Conservation (phyloP, 2,888 invertebrate genomes). For the Luperina testacea region DNA sequence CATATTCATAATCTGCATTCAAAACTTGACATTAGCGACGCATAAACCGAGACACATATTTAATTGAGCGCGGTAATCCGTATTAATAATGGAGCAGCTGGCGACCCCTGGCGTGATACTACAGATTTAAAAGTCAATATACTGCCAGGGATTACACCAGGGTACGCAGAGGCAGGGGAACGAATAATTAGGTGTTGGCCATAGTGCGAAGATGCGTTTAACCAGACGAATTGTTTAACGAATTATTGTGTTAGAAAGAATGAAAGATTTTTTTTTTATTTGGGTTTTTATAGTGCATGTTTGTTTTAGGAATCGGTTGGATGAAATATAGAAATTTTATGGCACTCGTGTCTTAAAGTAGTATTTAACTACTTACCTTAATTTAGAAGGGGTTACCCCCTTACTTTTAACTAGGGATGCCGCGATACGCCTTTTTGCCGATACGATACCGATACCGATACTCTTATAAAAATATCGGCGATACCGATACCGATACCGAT, state of each 20-base stretch:
- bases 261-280: too few relatives aligned
- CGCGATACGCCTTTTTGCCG: too few relatives aligned
- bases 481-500: too few relatives aligned
- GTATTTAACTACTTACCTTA: too few relatives aligned
- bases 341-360: too few relatives aligned
- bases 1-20: slow-evolving; percentile 44
- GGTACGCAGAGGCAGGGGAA: slow-evolving; percentile 53
- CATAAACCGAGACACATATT: slow-evolving; percentile 64
- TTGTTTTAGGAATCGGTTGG: not conserved
- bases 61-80: slow-evolving; percentile 76
- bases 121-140: slow-evolving; percentile 79
- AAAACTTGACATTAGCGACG: slow-evolving; percentile 59
- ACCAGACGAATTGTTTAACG: slow-evolving; percentile 23
- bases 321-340: too few relatives aligned
- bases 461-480: too few relatives aligned
- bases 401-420: too few relatives aligned
- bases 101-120: slow-evolving; percentile 66
- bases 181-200: slow-evolving; percentile 61
- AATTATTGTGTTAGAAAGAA: not conserved
- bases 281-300: not conserved
- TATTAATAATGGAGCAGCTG: slow-evolving; percentile 75
- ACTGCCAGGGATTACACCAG: slow-evolving; percentile 58
- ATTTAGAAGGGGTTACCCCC: not conserved
- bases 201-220: slow-evolving; percentile 26
- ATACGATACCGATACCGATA: too few relatives aligned